phyloP scores from a whole-genome alignment of 2,888 invertebrate species.

The Iphiclides podalirius region DNA sequence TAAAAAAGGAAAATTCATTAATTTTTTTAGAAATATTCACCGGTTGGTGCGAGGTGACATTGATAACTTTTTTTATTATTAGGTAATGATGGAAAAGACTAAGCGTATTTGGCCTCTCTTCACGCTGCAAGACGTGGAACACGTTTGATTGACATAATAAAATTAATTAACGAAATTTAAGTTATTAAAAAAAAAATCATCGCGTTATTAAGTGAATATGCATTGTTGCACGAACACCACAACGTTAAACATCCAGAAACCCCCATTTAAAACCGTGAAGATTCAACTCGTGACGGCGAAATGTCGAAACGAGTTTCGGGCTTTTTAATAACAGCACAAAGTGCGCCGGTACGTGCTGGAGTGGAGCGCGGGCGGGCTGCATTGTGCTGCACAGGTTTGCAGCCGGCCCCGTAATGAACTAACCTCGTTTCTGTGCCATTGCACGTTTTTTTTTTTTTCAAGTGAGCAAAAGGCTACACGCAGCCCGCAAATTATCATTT shows the following conservation, averaged over 20 bases:
- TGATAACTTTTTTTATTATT: too few species aligned
- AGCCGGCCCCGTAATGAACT: slow-evolving; percentile 10
- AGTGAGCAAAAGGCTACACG: background rate
- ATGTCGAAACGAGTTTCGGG: slow-evolving; percentile 49
- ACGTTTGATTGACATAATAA: too few species aligned
- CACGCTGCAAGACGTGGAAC: too few species aligned
- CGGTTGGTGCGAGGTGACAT: too few species aligned
- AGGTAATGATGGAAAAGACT: too few species aligned
- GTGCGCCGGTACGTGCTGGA: slow-evolving; percentile 37
- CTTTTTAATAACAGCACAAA: slow-evolving; percentile 46
- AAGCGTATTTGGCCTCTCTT: too few species aligned
- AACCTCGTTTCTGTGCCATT: slow-evolving; percentile 15
- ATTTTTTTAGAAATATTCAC: too few species aligned
- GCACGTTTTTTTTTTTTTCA: slow-evolving; percentile 5
- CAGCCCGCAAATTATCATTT: background rate
- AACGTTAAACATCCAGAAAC: background rate
- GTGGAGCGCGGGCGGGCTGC: slow-evolving; percentile 25
- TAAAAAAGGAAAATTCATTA: too few species aligned
- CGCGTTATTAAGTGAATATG: too few species aligned
- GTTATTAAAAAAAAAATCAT: too few species aligned
- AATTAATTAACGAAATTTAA: too few species aligned
- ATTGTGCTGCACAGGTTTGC: slow-evolving; percentile 3
- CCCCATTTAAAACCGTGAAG: slow-evolving; percentile 21
- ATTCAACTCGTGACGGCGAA: slow-evolving; percentile 26
- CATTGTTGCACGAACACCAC: background rate